Evolutionary conservation across 2,888 invertebrate species (phyloP).

Genomic region (Watsonalla binaria): DNA sequence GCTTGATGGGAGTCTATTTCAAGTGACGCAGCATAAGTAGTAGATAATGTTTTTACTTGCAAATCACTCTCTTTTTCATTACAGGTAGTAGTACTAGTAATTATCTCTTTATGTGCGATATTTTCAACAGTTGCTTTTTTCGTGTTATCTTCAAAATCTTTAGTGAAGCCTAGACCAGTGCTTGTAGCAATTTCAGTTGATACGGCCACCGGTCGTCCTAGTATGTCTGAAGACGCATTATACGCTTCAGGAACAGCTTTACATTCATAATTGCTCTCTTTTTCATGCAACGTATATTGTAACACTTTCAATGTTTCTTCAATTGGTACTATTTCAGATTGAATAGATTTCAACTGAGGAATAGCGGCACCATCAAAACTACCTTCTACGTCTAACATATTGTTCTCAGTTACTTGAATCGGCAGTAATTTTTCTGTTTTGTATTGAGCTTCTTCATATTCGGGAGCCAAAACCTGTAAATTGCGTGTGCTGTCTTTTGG

Average conservation of each 20-base stretch:
- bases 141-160: constrained; percentile 21
- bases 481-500: constrained; percentile 46
- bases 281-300: constrained; percentile 58
- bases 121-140: constrained; percentile 74
- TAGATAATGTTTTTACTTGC: constrained; percentile 24
- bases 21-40: constrained; percentile 29
- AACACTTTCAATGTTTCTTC: constrained; percentile 48
- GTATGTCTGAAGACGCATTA: constrained; percentile 62
- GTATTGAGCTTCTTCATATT: constrained; percentile 53
- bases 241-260: constrained; percentile 27
- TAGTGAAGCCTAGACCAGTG: constrained; percentile 46
- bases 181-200: constrained; percentile 68
- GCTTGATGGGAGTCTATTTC: constrained; percentile 61
- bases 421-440: constrained; percentile 44
- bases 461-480: constrained; percentile 34
- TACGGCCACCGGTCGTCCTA: constrained; percentile 71
- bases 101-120: constrained; percentile 72
- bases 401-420: constrained; percentile 59
- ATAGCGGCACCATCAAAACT: constrained; percentile 30
- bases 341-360: constrained; percentile 44
- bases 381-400: constrained; percentile 64
- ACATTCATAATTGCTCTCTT: constrained; percentile 44
- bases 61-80: constrained; percentile 77
- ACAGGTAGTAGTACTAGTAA: constrained; percentile 70
- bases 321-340: constrained; percentile 40